Evolutionary conservation across 2,113 vertebrate species (phyloP), one percentile per base, ranked within the genome.

Genomic region (Myanophis thanlyinensis): DNA sequence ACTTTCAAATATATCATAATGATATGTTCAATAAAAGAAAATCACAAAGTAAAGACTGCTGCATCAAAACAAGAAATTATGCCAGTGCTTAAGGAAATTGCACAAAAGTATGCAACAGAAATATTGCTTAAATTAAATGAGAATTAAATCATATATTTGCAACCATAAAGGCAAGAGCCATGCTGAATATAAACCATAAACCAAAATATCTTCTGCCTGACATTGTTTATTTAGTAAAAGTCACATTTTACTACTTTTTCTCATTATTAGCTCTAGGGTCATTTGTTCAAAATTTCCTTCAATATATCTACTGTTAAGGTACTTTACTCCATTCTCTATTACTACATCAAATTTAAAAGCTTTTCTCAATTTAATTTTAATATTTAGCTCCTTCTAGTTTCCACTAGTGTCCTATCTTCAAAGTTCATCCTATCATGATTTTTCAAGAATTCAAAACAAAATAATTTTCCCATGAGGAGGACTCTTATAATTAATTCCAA

Each of bases 161-260:
- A 89, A 89, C 5, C 62, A 8, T 11, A 53, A 54, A 40, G 87
- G 48, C 15, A 52, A 18, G 20, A 53, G 30, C 49, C 18, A 4
- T 10, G 35, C 27, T 11, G 30, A 52, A 88, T 52, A 53, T 35
- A 90, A 25, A 22, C 5, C 80, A 91, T 92, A 46, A 90, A 92
- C 62, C 80, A 88, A 90, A 93, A 96, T 94, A 54, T 53, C 88
- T 93, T 80, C 47, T 93, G 90, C 91, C 96, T 95, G 96, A 95
- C 96, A 95, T 96, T 95, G n/a, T n/a, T 94, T 96, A 96, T 96
- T 95, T 95, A 92, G 89, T 46, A 35, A 59, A 88, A 88, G 91
- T 88, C 59, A 93, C 20, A 91, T 2, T 2, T 47, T 59, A 1
- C 35, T 48, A n/a, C n/a, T n/a, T n/a, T n/a, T 90, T 94, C 90